A percentile compares a stretch with the other conserved stretches of the same genome.
These are phyloP conservation scores for Nothocercus nigrocapillus DNA, from an alignment of 2,113 vertebrate genomes.

Conservation along the genomic window DNA sequence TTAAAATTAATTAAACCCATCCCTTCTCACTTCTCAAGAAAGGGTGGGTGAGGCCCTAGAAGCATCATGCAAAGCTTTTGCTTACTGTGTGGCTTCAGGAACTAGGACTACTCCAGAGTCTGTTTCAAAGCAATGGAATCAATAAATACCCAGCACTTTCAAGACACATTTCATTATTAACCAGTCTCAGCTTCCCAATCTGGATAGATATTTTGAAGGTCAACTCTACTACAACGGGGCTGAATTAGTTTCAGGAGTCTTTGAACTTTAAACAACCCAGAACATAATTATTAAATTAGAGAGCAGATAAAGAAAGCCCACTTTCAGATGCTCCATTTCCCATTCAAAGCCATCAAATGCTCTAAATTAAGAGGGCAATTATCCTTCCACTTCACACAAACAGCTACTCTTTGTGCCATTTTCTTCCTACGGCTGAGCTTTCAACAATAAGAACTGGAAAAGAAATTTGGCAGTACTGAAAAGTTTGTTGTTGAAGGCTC, in stretches of 20 bases:
- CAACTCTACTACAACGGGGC: neutral
- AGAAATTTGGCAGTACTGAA: slow-evolving; percentile 55
- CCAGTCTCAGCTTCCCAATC: neutral
- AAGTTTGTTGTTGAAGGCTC: slow-evolving; percentile 27
- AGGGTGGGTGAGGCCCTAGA: neutral
- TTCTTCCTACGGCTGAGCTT: slow-evolving; percentile 47
- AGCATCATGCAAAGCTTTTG: neutral
- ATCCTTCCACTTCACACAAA: slow-evolving; percentile 51
- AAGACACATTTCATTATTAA: neutral
- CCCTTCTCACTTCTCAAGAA: neutral
- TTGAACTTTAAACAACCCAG: neutral
- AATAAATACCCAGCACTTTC: neutral
- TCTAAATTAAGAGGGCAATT: slow-evolving; percentile 45
- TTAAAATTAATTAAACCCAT: neutral
- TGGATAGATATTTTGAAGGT: slow-evolving; percentile 13
- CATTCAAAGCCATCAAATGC: slow-evolving; percentile 41
- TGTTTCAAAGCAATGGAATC: neutral
- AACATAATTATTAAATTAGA: slow-evolving; percentile 25
- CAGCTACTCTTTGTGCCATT: slow-evolving; percentile 56
- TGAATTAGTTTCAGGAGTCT: neutral
- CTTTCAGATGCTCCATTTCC: slow-evolving; percentile 35
- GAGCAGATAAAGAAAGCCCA: slow-evolving; percentile 25
- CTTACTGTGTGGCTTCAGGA: neutral
- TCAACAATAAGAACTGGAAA: slow-evolving; percentile 42
- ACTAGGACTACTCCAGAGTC: neutral